These are phyloP conservation scores for Chymomyza amoena DNA, from an alignment of 2,888 invertebrate species.

Conservation along the genomic window DNA sequence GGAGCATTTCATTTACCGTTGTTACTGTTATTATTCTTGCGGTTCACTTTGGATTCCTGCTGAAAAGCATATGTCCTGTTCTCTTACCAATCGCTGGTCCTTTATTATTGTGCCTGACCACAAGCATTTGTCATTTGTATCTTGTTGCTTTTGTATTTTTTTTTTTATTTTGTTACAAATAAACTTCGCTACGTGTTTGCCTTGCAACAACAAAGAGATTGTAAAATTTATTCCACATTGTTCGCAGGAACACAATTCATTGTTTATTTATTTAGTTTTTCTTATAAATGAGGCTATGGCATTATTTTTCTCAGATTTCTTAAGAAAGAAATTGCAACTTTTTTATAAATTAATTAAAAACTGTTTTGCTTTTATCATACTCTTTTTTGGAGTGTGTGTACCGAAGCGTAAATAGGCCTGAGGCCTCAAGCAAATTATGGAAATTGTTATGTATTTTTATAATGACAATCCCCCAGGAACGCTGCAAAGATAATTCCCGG, in stretches of 20 bases:
- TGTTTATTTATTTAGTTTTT: neutral
- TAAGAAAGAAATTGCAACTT: neutral
- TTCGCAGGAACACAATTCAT: neutral
- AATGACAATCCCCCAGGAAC: neutral
- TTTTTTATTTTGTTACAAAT: neutral
- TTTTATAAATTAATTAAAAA: constrained; percentile 53
- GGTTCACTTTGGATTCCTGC: neutral
- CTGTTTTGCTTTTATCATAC: neutral
- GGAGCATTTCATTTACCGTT: constrained; percentile 53
- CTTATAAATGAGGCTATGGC: neutral
- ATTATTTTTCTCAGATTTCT: neutral
- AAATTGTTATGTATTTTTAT: neutral
- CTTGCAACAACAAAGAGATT: neutral
- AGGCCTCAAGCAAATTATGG: constrained; percentile 18
- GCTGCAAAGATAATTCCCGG: neutral
- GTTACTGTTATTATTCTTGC: constrained; percentile 42
- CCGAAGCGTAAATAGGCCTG: neutral
- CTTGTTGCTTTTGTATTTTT: constrained; percentile 24
- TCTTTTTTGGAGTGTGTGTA: neutral
- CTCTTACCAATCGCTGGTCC: neutral
- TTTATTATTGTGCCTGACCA: constrained; percentile 6
- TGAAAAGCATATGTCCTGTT: neutral
- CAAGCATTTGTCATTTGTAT: constrained; percentile 54
- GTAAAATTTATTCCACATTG: neutral
- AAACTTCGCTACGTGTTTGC: constrained; percentile 46